Evolutionary conservation across 2,888 invertebrate species (phyloP).

Genomic region (Cacoxenus indagator): DNA sequence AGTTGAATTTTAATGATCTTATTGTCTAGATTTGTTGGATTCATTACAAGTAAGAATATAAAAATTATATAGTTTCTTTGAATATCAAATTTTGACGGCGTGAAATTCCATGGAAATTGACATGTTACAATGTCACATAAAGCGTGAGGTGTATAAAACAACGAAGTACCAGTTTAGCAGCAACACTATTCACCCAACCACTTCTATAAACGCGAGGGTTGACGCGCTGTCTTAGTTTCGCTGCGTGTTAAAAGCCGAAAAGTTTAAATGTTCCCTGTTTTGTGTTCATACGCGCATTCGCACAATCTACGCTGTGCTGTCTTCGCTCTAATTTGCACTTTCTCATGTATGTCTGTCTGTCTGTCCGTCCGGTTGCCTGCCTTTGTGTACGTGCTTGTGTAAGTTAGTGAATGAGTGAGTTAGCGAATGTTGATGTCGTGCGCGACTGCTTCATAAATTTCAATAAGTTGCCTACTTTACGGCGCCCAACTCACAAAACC

Average conservation of each 20-base stretch:
- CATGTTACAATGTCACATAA: no score
- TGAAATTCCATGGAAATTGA: no score
- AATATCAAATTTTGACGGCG: no score
- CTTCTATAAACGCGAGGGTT: no score
- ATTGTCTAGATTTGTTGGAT: no score
- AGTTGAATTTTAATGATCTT: no score
- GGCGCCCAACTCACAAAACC: slow-evolving; percentile 15
- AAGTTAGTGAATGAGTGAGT: no score
- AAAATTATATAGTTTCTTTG: no score
- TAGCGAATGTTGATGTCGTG: not conserved
- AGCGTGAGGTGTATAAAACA: no score
- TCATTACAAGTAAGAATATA: no score
- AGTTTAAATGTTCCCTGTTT: slow-evolving; percentile 36
- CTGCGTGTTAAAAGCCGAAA: slow-evolving; percentile 39
- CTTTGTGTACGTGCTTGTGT: not conserved
- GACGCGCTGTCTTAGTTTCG: not conserved
- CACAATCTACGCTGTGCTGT: slow-evolving; percentile 13
- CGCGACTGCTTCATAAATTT: slow-evolving; percentile 37
- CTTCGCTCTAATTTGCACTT: slow-evolving; percentile 33
- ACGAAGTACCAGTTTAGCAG: no score
- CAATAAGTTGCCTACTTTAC: slow-evolving; percentile 46
- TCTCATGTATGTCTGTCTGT: not conserved
- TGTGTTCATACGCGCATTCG: not conserved
- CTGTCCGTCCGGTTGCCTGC: not conserved
- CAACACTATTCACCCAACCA: no score